Base-by-base conservation (phyloP, 2,113 vertebrate species). In the Aspiorhynchus laticeps region DNA sequence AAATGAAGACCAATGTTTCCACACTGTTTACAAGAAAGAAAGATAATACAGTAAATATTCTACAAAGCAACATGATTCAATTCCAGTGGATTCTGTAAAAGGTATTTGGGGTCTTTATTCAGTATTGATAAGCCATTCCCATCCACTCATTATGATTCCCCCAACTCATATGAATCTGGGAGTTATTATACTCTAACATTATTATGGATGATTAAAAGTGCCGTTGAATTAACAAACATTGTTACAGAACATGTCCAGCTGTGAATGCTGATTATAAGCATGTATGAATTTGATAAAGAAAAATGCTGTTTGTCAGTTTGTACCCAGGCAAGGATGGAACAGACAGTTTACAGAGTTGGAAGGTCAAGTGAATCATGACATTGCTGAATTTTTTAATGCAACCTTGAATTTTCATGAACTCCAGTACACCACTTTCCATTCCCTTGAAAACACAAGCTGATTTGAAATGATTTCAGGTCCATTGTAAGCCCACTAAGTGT, bases 401-500 rank as follows among this genome's bases (percentile, higher is more conserved):
- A 19, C 14, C 75, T 31, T 78, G 26, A 28, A 53, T 78, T 31
- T 48, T 19, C 5, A 48, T 28, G n/a, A 76, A 76, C 43, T 48
- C 14, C 71, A 74, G 36, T 1, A 74, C 21, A 41, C 36, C 12
- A 11, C 14, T 51, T 51, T 78, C 76, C 46, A 51, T 33, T 78
- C 28, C 28, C 5, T 10, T 78, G 46, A 53, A 78, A 78, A 31
- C 15, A 31, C 15, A 59, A 76, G 36, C 53, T 26, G 69, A 74
- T 84, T 51, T 75, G 46, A 38, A 56, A 59, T 74, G 1, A 28
- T 31, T 51, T 69, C 7, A 80, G 31, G 7, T 24, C 31, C 21
- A 80, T 2, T 67, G 31, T 86, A 65, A 73, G 75, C 28, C 36
- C 38, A 38, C 31, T 86, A 53, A 56, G 63, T 80, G 63, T 36